A percentile compares a stretch with the other conserved stretches of the same genome.
Conservation (phyloP, 2,797 vertebrate genomes). For the Vireo griseus region DNA sequence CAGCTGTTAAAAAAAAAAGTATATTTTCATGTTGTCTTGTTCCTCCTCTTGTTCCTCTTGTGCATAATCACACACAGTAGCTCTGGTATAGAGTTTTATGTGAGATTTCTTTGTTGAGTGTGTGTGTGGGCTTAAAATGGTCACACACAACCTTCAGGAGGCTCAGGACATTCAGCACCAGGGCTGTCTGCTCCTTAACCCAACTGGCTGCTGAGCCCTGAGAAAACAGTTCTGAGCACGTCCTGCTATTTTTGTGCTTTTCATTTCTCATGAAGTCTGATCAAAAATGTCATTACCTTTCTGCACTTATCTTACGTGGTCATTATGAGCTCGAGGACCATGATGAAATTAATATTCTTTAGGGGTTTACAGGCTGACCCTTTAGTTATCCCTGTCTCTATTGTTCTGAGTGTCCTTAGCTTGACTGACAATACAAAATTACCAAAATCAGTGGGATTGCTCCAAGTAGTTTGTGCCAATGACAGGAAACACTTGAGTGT, state of each 20-base stretch:
- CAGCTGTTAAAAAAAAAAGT: constrained; percentile 52
- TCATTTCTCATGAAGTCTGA: neutral
- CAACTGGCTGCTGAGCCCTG: neutral
- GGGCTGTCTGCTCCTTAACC: neutral
- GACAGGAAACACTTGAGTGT: neutral
- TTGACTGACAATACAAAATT: neutral
- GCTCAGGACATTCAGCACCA: neutral
- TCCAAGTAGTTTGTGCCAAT: neutral
- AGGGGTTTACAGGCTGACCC: neutral
- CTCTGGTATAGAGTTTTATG: neutral
- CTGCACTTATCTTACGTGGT: neutral
- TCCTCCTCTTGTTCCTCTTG: neutral
- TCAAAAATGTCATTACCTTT: neutral
- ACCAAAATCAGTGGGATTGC: neutral
- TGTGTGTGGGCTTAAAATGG: neutral
- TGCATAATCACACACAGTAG: neutral
- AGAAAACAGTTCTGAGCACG: neutral
- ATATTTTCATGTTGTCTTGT: neutral
- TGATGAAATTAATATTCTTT: neutral
- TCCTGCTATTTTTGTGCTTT: neutral
- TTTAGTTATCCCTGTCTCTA: neutral
- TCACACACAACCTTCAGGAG: neutral
- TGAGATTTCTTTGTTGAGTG: neutral
- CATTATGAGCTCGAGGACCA: fast-evolving
- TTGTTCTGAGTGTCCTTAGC: neutral